Evolutionary conservation across 2,797 vertebrate species (phyloP).

Genomic region (Margarornis squamiger): DNA sequence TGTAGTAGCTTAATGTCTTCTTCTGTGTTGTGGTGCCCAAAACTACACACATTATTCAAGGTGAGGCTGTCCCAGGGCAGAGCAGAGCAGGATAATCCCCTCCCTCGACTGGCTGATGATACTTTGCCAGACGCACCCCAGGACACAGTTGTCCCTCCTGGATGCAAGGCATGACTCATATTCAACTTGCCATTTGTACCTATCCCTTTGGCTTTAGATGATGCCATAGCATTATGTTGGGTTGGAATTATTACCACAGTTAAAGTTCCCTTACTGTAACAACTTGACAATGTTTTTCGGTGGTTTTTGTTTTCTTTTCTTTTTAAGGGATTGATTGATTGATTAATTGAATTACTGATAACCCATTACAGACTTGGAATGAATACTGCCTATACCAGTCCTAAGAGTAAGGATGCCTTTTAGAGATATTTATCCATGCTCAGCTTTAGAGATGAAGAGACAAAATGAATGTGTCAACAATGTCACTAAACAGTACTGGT

Average conservation of each 20-base stretch:
- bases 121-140: not conserved
- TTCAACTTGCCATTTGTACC: accelerated
- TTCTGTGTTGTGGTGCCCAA: not conserved
- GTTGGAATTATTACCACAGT: not conserved
- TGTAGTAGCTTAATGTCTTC: not conserved
- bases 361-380: not conserved
- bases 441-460: not conserved
- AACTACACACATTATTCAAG: not conserved
- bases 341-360: not conserved
- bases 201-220: not conserved
- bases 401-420: not conserved
- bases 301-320: accelerated
- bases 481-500: not conserved
- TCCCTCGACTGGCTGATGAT: accelerated
- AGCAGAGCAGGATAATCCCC: not conserved
- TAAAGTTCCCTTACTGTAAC: not conserved
- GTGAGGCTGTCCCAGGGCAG: not conserved
- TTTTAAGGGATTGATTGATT: not conserved
- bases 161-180: accelerated
- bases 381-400: not conserved
- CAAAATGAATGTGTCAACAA: not conserved
- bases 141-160: not conserved
- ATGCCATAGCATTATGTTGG: not conserved
- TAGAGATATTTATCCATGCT: not conserved
- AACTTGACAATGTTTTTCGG: not conserved